A percentile compares a stretch with the other conserved stretches of the same genome.
Conservation (phyloP, 1,140 invertebrate species). For the Drosophila albomicans region DNA sequence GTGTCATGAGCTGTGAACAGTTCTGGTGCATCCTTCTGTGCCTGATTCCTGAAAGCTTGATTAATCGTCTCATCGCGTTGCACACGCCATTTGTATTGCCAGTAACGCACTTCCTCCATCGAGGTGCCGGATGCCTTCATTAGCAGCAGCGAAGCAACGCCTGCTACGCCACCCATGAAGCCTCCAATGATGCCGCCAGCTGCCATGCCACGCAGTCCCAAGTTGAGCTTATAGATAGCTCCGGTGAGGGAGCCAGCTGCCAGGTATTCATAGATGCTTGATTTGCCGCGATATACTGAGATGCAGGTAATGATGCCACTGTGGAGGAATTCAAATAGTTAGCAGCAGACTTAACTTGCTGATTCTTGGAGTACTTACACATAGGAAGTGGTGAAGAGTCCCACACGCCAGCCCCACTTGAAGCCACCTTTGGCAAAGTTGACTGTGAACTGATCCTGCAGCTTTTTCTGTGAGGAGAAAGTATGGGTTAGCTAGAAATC, state of each 20-base stretch:
- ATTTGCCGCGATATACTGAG: constrained; percentile 88
- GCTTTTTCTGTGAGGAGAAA: constrained; percentile 86
- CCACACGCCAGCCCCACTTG: constrained; percentile 88
- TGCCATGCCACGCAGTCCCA: constrained; percentile 88
- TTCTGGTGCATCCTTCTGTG: constrained; percentile 48
- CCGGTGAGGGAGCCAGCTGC: constrained; percentile 88
- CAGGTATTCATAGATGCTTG: constrained; percentile 88
- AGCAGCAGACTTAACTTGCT: background rate
- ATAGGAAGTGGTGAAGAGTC: constrained; percentile 88
- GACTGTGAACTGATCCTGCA: constrained; percentile 88
- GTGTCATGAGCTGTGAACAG: constrained; percentile 68
- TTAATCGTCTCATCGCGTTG: constrained; percentile 72
- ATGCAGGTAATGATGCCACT: constrained; percentile 88
- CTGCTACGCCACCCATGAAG: constrained; percentile 86
- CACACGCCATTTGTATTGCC: constrained; percentile 85
- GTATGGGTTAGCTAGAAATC: background rate
- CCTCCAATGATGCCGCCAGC: constrained; percentile 87
- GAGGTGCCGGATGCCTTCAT: constrained; percentile 86
- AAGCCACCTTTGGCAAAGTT: constrained; percentile 89
- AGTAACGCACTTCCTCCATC: constrained; percentile 86
- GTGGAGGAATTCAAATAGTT: constrained; percentile 51
- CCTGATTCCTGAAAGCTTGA: constrained; percentile 72
- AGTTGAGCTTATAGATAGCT: constrained; percentile 71
- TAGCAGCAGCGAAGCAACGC: constrained; percentile 84
- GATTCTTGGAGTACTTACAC: constrained; percentile 85